Conservation (phyloP, 2,888 invertebrate genomes). For the Melinaea menophilus region DNA sequence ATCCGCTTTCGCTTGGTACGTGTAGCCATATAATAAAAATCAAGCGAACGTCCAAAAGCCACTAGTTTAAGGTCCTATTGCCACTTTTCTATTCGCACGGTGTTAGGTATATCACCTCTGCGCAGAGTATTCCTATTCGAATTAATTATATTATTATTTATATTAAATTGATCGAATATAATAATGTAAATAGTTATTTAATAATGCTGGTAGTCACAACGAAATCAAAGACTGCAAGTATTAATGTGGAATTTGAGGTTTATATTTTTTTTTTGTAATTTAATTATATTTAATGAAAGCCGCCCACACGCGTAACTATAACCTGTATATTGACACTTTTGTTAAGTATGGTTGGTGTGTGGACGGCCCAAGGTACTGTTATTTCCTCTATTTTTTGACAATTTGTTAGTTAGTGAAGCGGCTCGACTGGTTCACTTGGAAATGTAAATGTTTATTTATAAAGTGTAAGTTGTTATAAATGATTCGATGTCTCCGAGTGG, state of each 20-base stretch:
- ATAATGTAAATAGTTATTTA: slow-evolving; percentile 62
- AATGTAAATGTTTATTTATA: slow-evolving; percentile 22
- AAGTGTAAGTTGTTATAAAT: slow-evolving; percentile 3
- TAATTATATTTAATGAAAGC: slow-evolving; percentile 62
- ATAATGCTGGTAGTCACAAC: slow-evolving; percentile 75
- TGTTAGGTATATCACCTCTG: slow-evolving; percentile 47
- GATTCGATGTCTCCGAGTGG: slow-evolving; percentile 12
- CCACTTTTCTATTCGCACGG: slow-evolving; percentile 48
- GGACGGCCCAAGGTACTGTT: slow-evolving; percentile 49
- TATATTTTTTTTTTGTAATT: slow-evolving; percentile 52
- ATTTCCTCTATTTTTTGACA: slow-evolving; percentile 73
- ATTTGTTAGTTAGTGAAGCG: slow-evolving; percentile 51
- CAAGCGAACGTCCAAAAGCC: slow-evolving; percentile 13
- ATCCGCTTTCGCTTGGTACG: slow-evolving; percentile 6
- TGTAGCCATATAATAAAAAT: slow-evolving; percentile 20
- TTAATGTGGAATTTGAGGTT: slow-evolving; percentile 59
- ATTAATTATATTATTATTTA: slow-evolving; percentile 39
- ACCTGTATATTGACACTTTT: slow-evolving; percentile 12
- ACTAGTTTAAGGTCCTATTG: slow-evolving; percentile 41
- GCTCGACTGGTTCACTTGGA: slow-evolving; percentile 16
- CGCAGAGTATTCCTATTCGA: slow-evolving; percentile 67
- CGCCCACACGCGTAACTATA: slow-evolving; percentile 18
- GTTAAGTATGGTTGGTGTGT: slow-evolving; percentile 20
- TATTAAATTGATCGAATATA: slow-evolving; percentile 58
- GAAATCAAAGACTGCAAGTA: slow-evolving; percentile 76